These are phyloP conservation scores for Cylas formicarius DNA, from an alignment of 1,140 invertebrate species.

Conservation along the genomic window DNA sequence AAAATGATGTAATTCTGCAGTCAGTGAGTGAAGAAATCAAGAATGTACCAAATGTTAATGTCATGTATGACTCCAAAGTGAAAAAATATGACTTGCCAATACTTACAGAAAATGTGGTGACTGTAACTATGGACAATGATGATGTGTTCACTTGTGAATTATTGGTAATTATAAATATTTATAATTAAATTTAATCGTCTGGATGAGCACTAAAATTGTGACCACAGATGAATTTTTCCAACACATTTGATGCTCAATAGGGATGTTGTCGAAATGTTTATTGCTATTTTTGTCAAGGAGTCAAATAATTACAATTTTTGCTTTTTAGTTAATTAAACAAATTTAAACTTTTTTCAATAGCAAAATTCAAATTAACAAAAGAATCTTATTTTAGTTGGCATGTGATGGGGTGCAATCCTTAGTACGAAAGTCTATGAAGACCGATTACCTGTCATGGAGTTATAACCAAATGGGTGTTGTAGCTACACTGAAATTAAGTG, in stretches of 20 bases:
- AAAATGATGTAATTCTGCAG: constrained; percentile 81
- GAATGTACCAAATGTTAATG: constrained; percentile 40
- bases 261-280: no score
- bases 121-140: constrained; percentile 51
- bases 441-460: constrained; percentile 69
- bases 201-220: no score
- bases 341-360: background rate
- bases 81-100: constrained; percentile 47
- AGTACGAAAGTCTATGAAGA: constrained; percentile 72
- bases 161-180: constrained; percentile 46
- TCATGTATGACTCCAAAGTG: constrained; percentile 48
- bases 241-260: no score
- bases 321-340: no score
- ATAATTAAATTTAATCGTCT: no score
- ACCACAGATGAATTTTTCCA: no score
- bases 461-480: constrained; percentile 89
- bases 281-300: no score
- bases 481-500: constrained; percentile 73
- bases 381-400: constrained; percentile 71
- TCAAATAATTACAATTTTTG: no score
- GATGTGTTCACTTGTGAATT: constrained; percentile 51
- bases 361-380: constrained; percentile 18
- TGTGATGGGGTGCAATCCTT: constrained; percentile 88
- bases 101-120: constrained; percentile 29
- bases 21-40: constrained; percentile 52